These are phyloP conservation scores for Argyrosomus regius DNA, from an alignment of 2,797 vertebrate species.

Conservation along the genomic window DNA sequence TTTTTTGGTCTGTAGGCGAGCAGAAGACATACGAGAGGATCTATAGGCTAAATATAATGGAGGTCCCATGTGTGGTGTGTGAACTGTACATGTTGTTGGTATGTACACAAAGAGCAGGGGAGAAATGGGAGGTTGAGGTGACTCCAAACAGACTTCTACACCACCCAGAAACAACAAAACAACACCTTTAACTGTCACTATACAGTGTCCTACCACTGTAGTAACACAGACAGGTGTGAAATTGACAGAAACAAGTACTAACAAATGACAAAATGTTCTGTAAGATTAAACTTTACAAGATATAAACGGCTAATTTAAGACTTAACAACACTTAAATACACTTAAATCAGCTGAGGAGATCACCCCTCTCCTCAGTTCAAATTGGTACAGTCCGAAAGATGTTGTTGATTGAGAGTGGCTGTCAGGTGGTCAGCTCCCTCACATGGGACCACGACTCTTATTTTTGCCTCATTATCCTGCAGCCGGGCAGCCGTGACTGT, in stretches of 20 bases:
- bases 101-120: neutral
- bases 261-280: neutral
- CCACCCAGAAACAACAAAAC: neutral
- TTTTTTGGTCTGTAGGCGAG: neutral
- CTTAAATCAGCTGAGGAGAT: no score
- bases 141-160: neutral
- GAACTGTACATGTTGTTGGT: neutral
- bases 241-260: no score
- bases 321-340: no score
- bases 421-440: no score
- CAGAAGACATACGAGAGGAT: neutral
- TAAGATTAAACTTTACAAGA: neutral
- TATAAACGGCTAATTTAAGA: neutral
- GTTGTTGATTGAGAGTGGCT: no score
- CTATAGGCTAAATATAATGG: neutral
- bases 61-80: neutral
- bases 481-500: no score
- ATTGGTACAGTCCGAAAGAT: neutral
- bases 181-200: neutral
- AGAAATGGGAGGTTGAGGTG: neutral
- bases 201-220: no score
- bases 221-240: no score
- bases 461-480: no score
- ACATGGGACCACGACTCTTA: no score
- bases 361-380: neutral